Percentiles rank a stretch among this genome's conserved stretches.
Evolutionary conservation across 2,888 invertebrate species (phyloP).

Genomic region (Acronicta leporina): DNA sequence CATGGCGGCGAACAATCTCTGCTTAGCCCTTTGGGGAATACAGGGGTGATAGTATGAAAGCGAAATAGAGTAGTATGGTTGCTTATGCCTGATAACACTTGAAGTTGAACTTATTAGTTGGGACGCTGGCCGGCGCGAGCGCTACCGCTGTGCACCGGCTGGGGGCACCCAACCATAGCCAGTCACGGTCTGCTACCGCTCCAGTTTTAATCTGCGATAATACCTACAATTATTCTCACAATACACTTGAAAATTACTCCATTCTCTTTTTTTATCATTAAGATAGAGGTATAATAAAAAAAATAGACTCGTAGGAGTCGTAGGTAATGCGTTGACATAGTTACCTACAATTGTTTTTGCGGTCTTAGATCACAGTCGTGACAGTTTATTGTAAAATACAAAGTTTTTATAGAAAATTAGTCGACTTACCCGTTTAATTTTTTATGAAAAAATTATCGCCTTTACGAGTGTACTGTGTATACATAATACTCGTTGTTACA

Average conservation of each 20-base stretch:
- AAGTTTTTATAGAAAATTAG: too few species aligned
- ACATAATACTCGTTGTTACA: too few species aligned
- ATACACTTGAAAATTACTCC: constrained; percentile 35
- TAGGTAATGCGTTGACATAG: neutral
- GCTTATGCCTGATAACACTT: constrained; percentile 41
- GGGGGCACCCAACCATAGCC: constrained; percentile 54
- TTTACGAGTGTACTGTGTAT: too few species aligned
- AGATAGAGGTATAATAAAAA: constrained; percentile 8
- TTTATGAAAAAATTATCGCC: neutral
- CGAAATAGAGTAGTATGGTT: constrained; percentile 30
- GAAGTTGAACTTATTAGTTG: constrained; percentile 55
- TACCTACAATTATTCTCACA: constrained; percentile 46
- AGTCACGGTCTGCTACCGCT: constrained; percentile 66
- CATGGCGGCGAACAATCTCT: too few species aligned
- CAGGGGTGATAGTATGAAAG: constrained; percentile 1
- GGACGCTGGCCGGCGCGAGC: constrained; percentile 51
- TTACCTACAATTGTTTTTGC: too few species aligned
- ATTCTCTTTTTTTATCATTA: constrained; percentile 20
- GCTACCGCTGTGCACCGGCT: constrained; percentile 23
- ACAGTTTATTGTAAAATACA: too few species aligned
- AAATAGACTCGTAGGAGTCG: constrained; percentile 3
- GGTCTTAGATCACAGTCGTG: too few species aligned
- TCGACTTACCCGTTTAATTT: too few species aligned
- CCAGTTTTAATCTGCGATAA: constrained; percentile 63
- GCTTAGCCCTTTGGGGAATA: too few species aligned